A percentile compares a stretch with the other conserved stretches of the same genome.
phyloP scores from a whole-genome alignment of 2,888 invertebrate species.

The Diarsia rubi region DNA sequence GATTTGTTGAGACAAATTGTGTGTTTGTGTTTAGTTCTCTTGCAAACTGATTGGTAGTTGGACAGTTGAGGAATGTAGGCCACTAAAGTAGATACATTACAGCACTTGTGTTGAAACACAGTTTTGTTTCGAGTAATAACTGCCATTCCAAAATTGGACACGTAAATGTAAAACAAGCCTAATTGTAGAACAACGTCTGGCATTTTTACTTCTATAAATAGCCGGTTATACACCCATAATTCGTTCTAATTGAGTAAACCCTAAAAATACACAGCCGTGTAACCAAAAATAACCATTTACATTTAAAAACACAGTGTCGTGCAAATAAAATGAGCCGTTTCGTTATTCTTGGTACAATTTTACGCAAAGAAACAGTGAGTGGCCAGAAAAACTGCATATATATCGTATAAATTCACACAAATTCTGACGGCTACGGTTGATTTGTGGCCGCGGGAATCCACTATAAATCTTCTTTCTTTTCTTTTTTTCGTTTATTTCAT shows the following conservation, averaged over 20 bases:
- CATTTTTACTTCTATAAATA: conserved; percentile 3
- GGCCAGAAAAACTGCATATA: conserved; percentile 72
- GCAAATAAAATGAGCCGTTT: conserved; percentile 62
- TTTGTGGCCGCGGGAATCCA: conserved; percentile 83
- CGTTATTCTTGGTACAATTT: conserved; percentile 66
- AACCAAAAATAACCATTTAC: conserved; percentile 38
- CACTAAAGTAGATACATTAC: background rate
- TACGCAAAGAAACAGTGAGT: conserved; percentile 72
- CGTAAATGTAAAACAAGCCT: background rate
- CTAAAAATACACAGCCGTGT: conserved; percentile 40
- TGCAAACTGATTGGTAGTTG: conserved; percentile 36
- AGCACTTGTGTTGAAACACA: background rate
- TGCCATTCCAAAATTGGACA: background rate
- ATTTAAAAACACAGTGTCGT: conserved; percentile 54
- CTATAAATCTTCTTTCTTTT: conserved; percentile 82
- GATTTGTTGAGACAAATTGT: conserved; percentile 61
- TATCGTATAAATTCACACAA: conserved; percentile 79
- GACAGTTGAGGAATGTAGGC: conserved; percentile 26
- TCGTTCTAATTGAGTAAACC: conserved; percentile 10
- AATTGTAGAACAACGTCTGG: conserved; percentile 9
- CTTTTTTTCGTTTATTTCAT: conserved; percentile 64
- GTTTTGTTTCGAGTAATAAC: background rate
- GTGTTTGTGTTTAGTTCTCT: conserved; percentile 36
- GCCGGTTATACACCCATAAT: background rate
- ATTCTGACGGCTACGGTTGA: conserved; percentile 83